Evolutionary conservation across 35 echinoderm and acorn worm species (phyloP).

Genomic region (Ophiothrix spiculata): DNA sequence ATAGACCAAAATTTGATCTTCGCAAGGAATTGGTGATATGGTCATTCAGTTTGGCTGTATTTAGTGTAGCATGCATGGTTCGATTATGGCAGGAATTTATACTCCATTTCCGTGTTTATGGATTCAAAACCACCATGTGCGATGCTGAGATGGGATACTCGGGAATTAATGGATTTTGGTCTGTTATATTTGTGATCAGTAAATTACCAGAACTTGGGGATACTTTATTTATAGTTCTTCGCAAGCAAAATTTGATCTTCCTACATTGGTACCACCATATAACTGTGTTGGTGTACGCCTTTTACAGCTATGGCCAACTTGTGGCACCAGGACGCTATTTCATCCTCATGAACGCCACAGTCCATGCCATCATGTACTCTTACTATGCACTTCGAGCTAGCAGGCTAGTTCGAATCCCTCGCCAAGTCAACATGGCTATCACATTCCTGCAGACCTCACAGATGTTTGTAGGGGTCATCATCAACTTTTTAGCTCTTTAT

Average conservation of each 20-base stretch:
- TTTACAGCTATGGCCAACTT: conserved; percentile 68
- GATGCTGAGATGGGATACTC: conserved; percentile 60
- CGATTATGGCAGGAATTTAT: conserved; percentile 58
- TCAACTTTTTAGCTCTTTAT: conserved; percentile 62
- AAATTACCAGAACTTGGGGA: conserved; percentile 96
- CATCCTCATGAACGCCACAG: conserved; percentile 67
- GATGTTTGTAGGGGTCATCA: conserved; percentile 78
- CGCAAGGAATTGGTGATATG: conserved; percentile 68
- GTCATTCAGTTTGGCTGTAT: conserved; percentile 71
- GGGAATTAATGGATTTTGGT: conserved; percentile 89
- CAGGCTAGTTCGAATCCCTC: conserved; percentile 69
- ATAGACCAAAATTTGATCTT: conserved; percentile 56
- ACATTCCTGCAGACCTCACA: conserved; percentile 90
- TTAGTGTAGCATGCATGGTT: conserved; percentile 84
- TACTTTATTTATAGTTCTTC: conserved; percentile 85
- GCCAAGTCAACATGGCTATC: conserved; percentile 65
- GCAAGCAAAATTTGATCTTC: conserved; percentile 96
- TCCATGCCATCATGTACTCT: conserved; percentile 96
- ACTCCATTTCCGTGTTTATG: conserved; percentile 49
- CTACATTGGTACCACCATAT: conserved; percentile 99
- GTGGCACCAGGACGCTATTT: conserved; percentile 85
- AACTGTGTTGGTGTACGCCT: conserved; percentile 80
- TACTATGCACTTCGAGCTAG: conserved; percentile 82
- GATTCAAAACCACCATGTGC: conserved; percentile 81
- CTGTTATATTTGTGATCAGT: conserved; percentile 69